Evolutionary conservation across 2,888 invertebrate genomes (phyloP).

Genomic region (Megamerina dolium): DNA sequence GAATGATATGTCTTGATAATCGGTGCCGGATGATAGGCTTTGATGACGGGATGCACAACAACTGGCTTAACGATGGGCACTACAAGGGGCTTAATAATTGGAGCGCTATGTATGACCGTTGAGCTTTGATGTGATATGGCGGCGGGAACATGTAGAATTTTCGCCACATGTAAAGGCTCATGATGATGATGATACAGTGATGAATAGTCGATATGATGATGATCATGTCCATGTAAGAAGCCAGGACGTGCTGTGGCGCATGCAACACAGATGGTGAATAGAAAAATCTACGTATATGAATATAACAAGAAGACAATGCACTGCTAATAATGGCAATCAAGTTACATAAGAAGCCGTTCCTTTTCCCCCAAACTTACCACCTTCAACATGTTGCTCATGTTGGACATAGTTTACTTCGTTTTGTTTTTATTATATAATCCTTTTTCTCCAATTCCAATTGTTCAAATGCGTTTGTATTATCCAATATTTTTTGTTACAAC

Average conservation of each 20-base stretch:
- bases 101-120: constrained; percentile 41
- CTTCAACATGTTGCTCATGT: too few relatives aligned
- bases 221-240: constrained; percentile 40
- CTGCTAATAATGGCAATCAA: too few relatives aligned
- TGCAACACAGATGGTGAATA: constrained; percentile 26
- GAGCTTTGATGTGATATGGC: constrained; percentile 46
- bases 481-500: too few relatives aligned
- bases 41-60: constrained; percentile 40
- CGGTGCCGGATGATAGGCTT: constrained; percentile 41
- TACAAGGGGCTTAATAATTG: constrained; percentile 42
- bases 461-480: too few relatives aligned
- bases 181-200: constrained; percentile 22
- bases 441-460: too few relatives aligned
- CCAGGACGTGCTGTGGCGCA: constrained; percentile 40
- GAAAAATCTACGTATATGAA: too few relatives aligned
- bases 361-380: constrained; percentile 20
- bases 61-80: constrained; percentile 42
- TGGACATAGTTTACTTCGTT: too few relatives aligned
- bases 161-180: constrained; percentile 39
- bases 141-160: constrained; percentile 40
- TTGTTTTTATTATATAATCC: too few relatives aligned
- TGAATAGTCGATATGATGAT: constrained; percentile 32
- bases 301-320: too few relatives aligned
- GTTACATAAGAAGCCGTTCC: too few relatives aligned
- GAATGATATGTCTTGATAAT: constrained; percentile 41